Evolutionary conservation across 1,140 invertebrate species (phyloP).

Genomic region (Tyrophagus putrescentiae): DNA sequence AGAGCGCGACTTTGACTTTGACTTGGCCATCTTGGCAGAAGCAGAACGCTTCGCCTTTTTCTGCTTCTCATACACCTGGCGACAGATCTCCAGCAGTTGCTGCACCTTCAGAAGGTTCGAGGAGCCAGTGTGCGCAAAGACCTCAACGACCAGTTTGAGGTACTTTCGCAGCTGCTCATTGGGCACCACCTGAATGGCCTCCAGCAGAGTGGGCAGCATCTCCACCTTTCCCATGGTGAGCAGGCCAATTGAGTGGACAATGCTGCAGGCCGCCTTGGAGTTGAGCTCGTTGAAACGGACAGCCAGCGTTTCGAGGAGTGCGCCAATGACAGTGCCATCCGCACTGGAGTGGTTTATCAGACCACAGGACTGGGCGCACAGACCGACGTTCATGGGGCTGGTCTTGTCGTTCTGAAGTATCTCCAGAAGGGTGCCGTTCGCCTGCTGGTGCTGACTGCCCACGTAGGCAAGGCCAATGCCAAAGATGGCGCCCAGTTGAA

Average conservation of each 20-base stretch:
- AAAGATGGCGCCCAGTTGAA: background rate
- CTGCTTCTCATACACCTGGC: background rate
- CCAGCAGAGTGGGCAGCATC: background rate
- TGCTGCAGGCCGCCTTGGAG: background rate
- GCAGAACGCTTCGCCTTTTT: background rate
- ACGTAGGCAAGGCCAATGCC: background rate
- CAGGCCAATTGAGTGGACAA: background rate
- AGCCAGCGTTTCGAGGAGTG: background rate
- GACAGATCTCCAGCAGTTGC: background rate
- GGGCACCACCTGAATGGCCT: background rate
- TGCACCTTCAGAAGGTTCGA: conserved; percentile 4
- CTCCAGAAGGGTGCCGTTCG: background rate
- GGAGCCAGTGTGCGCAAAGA: background rate
- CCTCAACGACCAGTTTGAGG: background rate
- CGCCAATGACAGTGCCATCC: background rate
- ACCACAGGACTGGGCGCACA: background rate
- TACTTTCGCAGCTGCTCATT: background rate
- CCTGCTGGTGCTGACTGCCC: background rate
- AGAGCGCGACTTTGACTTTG: too few species aligned
- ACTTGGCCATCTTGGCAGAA: too few species aligned
- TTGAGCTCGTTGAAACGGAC: background rate
- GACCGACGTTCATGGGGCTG: background rate
- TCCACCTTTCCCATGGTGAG: background rate
- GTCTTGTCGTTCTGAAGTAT: background rate
- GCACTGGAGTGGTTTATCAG: background rate